phyloP scores from a whole-genome alignment of 2,797 vertebrate genomes.

The Anableps anableps region DNA sequence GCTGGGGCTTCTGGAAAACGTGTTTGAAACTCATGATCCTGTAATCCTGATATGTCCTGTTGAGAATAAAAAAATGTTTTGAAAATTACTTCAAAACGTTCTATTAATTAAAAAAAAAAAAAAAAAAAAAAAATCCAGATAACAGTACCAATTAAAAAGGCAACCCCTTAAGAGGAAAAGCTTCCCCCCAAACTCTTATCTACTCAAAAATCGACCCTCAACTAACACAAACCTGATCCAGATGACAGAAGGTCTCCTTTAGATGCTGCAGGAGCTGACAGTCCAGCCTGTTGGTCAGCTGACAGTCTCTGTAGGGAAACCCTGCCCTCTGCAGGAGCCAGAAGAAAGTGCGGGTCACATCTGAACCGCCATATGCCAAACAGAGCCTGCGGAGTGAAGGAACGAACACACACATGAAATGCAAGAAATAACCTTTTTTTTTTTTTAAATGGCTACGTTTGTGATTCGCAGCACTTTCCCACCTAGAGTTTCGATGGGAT shows the following conservation, averaged over 20 bases:
- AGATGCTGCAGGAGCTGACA: slow-evolving; percentile 93
- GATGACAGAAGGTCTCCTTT: slow-evolving; percentile 95
- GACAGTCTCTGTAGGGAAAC: slow-evolving; percentile 96
- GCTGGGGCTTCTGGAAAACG: slow-evolving; percentile 93
- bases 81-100: not conserved
- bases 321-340: slow-evolving; percentile 97
- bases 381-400: slow-evolving; percentile 82
- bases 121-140: not conserved
- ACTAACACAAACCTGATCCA: slow-evolving; percentile 87
- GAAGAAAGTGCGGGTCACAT: slow-evolving; percentile 94
- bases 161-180: not conserved
- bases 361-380: slow-evolving; percentile 93
- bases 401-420: not conserved
- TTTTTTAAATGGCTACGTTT: not conserved
- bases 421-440: not conserved
- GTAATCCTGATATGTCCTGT: slow-evolving; percentile 95
- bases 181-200: not conserved
- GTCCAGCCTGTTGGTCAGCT: slow-evolving; percentile 89
- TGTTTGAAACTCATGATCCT: slow-evolving; percentile 97
- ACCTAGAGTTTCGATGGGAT: slow-evolving; percentile 97
- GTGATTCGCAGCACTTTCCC: not conserved
- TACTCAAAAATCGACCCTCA: slow-evolving; percentile 1
- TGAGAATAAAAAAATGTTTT: not conserved
- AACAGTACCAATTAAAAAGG: not conserved
- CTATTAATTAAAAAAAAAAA: too few species aligned